phyloP scores from a whole-genome alignment of 2,113 vertebrate genomes.

The Alouatta palliata region DNA sequence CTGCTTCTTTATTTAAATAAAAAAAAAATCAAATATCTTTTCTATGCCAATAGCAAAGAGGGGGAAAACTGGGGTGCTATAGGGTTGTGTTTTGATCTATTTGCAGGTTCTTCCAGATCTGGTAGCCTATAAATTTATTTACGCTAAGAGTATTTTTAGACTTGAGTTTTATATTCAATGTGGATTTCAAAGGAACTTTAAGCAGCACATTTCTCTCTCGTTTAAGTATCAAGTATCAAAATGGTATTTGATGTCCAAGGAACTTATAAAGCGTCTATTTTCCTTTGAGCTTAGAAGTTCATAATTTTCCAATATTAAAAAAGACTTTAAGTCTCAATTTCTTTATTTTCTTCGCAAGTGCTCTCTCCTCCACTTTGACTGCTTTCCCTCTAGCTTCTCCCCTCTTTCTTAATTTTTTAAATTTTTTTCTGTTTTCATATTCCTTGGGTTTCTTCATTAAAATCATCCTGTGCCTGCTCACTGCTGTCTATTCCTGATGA shows the following conservation, averaged over 20 bases:
- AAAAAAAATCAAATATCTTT: slow-evolving; percentile 45
- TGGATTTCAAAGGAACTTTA: slow-evolving; percentile 64
- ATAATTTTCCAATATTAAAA: slow-evolving; percentile 64
- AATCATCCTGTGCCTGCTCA: background rate
- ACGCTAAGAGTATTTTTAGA: slow-evolving; percentile 70
- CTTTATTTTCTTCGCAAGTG: background rate
- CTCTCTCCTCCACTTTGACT: background rate
- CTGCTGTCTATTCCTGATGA: background rate
- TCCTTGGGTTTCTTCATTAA: background rate
- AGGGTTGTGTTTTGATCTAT: slow-evolving; percentile 52
- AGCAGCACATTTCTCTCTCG: slow-evolving; percentile 16
- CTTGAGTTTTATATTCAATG: slow-evolving; percentile 36
- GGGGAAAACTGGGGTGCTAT: background rate
- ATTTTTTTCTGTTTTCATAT: background rate
- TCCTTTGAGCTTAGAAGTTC: slow-evolving; percentile 46
- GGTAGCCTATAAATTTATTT: slow-evolving; percentile 57
- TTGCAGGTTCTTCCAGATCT: slow-evolving; percentile 53
- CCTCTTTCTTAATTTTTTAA: background rate
- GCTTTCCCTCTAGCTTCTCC: background rate
- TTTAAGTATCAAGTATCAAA: slow-evolving; percentile 59
- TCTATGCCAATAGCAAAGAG: background rate
- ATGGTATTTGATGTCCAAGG: slow-evolving; percentile 64
- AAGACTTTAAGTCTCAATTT: slow-evolving; percentile 7
- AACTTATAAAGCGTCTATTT: slow-evolving; percentile 52
- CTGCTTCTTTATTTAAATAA: slow-evolving; percentile 51